These are phyloP conservation scores for Paedocypris sp. DNA, from an alignment of 2,113 vertebrate genomes.

Conservation along the genomic window DNA sequence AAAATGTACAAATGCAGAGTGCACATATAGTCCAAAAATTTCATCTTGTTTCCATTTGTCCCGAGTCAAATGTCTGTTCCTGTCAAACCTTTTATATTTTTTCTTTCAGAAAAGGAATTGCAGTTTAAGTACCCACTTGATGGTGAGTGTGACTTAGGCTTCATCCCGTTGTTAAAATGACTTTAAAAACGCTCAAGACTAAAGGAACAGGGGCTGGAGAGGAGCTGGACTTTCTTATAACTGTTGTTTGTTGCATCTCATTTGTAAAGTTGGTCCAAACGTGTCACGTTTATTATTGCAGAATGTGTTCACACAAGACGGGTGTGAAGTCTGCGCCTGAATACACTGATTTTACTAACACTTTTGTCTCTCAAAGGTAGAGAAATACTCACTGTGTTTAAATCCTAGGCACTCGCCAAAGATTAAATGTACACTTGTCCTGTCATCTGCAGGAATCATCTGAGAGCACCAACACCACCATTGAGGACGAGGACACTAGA, in stretches of 20 bases:
- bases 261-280: constrained; percentile 16
- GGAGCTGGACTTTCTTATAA: constrained; percentile 48
- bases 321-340: not conserved
- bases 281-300: constrained; percentile 4
- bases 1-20: not conserved
- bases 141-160: constrained; percentile 66
- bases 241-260: constrained; percentile 26
- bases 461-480: constrained; percentile 96
- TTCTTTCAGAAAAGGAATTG: constrained; percentile 93
- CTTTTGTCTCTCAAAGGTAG: constrained; percentile 18
- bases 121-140: constrained; percentile 88
- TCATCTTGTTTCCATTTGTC: constrained; percentile 42
- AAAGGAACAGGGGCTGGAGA: constrained; percentile 5
- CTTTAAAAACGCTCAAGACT: constrained; percentile 6
- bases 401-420: too few species aligned
- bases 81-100: constrained; percentile 84
- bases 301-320: too few species aligned
- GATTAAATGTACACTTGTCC: too few species aligned
- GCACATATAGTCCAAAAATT: not conserved
- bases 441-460: constrained; percentile 82
- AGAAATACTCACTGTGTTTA: not conserved
- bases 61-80: constrained; percentile 69
- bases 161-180: not conserved
- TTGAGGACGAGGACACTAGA: constrained; percentile 95
- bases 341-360: not conserved